Evolutionary conservation across 2,797 vertebrate genomes (phyloP).

Genomic region (Pipistrellus kuhlii): DNA sequence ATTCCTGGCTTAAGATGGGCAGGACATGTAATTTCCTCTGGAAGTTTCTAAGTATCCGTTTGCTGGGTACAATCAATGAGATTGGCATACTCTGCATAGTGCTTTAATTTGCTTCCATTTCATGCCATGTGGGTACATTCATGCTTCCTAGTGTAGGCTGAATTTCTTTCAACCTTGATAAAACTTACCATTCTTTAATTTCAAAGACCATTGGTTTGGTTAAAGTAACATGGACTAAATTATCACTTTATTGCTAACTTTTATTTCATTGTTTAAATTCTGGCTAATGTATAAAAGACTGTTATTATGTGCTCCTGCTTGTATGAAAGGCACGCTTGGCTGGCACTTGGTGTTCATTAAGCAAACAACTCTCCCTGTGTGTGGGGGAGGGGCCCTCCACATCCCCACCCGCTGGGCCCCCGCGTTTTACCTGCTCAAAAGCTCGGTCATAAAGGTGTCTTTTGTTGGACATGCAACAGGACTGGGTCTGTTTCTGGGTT

Average conservation of each 20-base stretch:
- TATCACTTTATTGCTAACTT: constrained; percentile 76
- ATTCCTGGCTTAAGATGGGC: constrained; percentile 76
- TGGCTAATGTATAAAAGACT: constrained; percentile 54
- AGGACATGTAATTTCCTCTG: constrained; percentile 85
- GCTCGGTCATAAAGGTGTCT: constrained; percentile 93
- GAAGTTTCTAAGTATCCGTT: constrained; percentile 78
- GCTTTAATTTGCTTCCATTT: constrained; percentile 78
- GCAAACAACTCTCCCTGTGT: neutral
- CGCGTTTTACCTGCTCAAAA: constrained; percentile 92
- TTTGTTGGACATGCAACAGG: constrained; percentile 87
- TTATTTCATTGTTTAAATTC: constrained; percentile 73
- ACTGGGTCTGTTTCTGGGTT: constrained; percentile 75
- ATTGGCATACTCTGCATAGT: constrained; percentile 70
- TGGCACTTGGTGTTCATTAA: neutral
- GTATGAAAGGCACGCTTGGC: constrained; percentile 11
- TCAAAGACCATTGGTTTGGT: constrained; percentile 85
- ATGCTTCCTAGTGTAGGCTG: constrained; percentile 73
- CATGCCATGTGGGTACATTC: constrained; percentile 76
- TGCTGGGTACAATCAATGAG: constrained; percentile 76
- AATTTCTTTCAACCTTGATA: constrained; percentile 82
- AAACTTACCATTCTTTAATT: constrained; percentile 84
- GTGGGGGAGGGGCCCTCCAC: accelerated
- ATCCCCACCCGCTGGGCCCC: neutral
- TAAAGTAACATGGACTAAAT: constrained; percentile 82
- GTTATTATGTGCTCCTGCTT: neutral